Percentiles rank a stretch among this genome's conserved stretches.
Conservation (phyloP, 2,888 invertebrate species). For the Caenorhabditis afra region DNA sequence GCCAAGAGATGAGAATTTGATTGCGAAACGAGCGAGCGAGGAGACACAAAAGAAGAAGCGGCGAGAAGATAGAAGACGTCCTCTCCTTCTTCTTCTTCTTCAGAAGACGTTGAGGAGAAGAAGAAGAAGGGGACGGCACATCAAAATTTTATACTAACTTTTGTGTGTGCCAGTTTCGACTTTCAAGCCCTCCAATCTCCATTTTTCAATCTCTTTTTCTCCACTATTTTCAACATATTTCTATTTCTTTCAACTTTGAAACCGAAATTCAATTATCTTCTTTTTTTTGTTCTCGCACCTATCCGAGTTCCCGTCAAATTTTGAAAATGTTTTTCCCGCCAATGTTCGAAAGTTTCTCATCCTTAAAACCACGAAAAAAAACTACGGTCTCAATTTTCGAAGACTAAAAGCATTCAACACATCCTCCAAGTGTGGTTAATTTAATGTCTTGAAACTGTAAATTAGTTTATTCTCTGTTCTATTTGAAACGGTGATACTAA, state of each 20-base stretch:
- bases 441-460: too few species aligned
- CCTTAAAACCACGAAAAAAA: too few species aligned
- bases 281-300: too few species aligned
- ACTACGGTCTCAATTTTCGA: too few species aligned
- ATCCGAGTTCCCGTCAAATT: too few species aligned
- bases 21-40: conserved; percentile 59
- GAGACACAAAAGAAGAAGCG: conserved; percentile 11
- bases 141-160: conserved; percentile 54
- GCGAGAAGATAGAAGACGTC: background rate
- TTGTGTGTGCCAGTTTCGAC: conserved; percentile 28
- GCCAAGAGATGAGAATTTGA: conserved; percentile 59
- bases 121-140: conserved; percentile 29
- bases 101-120: conserved; percentile 11
- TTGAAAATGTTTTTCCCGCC: too few species aligned
- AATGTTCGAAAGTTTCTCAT: too few species aligned
- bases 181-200: conserved; percentile 9
- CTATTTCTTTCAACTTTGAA: background rate
- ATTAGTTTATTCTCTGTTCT: too few species aligned
- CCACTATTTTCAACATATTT: background rate
- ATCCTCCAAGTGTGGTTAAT: too few species aligned
- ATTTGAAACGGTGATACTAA: too few species aligned
- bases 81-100: conserved; percentile 24
- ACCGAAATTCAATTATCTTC: too few species aligned
- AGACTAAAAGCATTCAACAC: too few species aligned
- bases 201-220: conserved; percentile 5